Base-by-base conservation (phyloP, 2,113 vertebrate species). In the Plestiodon gilberti region DNA sequence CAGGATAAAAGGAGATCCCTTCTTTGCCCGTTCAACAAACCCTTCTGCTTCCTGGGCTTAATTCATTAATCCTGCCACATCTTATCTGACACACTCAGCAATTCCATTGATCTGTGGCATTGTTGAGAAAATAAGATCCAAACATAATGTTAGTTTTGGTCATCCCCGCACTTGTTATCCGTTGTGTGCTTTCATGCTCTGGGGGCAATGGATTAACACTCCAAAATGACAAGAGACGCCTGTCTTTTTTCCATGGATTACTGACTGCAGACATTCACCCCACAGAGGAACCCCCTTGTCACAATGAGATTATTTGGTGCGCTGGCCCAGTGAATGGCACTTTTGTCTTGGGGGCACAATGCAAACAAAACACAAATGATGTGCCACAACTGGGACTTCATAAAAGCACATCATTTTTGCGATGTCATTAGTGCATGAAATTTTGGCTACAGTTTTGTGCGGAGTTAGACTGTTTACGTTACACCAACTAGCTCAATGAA, bases 81-180 rank as follows among this genome's bases (percentile, higher is more conserved):
- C 96, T 93, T 95, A 93, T 95, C 89, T 95, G 90, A 92, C 94
- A 95, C 91, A 88, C 94, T 93, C 94, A 92, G 64, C 87, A 90
- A 89, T 94, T 93, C 96, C 88, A 94, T 94, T 96, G 96, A 97
- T 95, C 92, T 93, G 81, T 71, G 85, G 76, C 85, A 94, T 96
- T 95, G 94, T 95, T 95, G 94, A 95, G 92, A 95, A 94, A 95
- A 95, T 87, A 95, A 95, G 95, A 96, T 94, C 87, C 89, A 92
- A 93, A 96, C 95, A 95, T 94, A 93, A 93, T 95, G 94, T 96
- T 97, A 96, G 87, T 96, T 95, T 96, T 95, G 85, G 92, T 94
- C 93, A 96, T 96, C 96, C 94, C 92, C 95, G 96, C 94, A 95
- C 92, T 97, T 97, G 96, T 96, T 96, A 95, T 92, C 93, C 94